phyloP scores from a whole-genome alignment of 2,888 invertebrate genomes.

The Selenia dentaria region DNA sequence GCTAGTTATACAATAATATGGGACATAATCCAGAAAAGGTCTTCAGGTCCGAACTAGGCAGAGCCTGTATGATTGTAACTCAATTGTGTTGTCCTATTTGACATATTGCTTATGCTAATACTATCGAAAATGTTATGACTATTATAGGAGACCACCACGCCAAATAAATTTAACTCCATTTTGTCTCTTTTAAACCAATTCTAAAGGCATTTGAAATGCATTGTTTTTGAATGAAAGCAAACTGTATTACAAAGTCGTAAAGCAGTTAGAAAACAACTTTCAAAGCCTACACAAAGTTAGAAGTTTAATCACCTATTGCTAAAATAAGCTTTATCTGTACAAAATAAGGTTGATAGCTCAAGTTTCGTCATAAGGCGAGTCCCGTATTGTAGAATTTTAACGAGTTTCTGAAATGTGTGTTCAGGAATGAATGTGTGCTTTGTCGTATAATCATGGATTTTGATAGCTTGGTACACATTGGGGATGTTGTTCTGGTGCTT shows the following conservation, averaged over 20 bases:
- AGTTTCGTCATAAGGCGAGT: neutral
- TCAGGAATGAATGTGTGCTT: slow-evolving; percentile 12
- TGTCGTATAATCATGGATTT: neutral
- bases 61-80: no score
- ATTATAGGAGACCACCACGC: no score
- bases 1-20: no score
- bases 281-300: neutral
- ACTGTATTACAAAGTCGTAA: slow-evolving; percentile 1
- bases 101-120: no score
- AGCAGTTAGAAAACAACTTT: neutral
- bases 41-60: no score
- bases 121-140: no score
- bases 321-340: neutral
- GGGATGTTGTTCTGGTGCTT: neutral
- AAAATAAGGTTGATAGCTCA: neutral
- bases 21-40: no score
- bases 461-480: neutral
- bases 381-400: slow-evolving; percentile 37
- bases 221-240: neutral
- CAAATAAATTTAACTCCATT: no score
- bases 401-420: slow-evolving; percentile 37
- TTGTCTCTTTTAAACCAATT: no score
- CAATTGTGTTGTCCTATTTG: no score
- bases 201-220: neutral
- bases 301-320: neutral